These are phyloP conservation scores for Sabellastarte sp. DNA, from an alignment of 2,888 invertebrate species.

Conservation along the genomic window DNA sequence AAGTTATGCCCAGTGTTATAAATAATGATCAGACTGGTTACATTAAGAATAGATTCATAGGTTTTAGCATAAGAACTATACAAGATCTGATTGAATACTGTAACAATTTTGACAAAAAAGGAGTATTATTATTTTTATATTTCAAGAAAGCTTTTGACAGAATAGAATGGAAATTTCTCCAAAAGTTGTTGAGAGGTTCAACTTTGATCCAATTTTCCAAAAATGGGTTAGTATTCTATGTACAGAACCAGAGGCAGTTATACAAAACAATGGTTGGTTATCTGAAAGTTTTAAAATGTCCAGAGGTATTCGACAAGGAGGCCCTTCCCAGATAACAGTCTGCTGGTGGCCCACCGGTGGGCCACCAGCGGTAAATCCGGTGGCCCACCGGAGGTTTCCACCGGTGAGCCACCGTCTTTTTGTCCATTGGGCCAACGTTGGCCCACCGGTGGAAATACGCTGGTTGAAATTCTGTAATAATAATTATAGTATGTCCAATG, in stretches of 20 bases:
- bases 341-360: too few relatives aligned
- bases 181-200: not conserved
- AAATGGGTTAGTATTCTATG: not conserved
- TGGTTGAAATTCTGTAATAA: too few relatives aligned
- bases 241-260: not conserved
- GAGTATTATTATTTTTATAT: not conserved
- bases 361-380: too few relatives aligned
- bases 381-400: too few relatives aligned
- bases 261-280: not conserved
- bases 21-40: not conserved
- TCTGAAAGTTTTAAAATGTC: not conserved
- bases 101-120: not conserved
- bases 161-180: not conserved
- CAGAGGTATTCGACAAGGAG: not conserved
- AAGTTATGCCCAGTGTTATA: not conserved
- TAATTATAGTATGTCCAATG: too few relatives aligned
- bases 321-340: too few relatives aligned
- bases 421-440: too few relatives aligned
- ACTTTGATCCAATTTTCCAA: not conserved
- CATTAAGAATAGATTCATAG: not conserved
- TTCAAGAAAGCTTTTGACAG: not conserved
- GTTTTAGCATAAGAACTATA: not conserved
- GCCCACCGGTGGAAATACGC: too few relatives aligned
- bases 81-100: not conserved
- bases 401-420: too few relatives aligned